These are phyloP conservation scores for Drosophila mayaguana DNA, from an alignment of 2,888 invertebrate genomes.

Conservation along the genomic window DNA sequence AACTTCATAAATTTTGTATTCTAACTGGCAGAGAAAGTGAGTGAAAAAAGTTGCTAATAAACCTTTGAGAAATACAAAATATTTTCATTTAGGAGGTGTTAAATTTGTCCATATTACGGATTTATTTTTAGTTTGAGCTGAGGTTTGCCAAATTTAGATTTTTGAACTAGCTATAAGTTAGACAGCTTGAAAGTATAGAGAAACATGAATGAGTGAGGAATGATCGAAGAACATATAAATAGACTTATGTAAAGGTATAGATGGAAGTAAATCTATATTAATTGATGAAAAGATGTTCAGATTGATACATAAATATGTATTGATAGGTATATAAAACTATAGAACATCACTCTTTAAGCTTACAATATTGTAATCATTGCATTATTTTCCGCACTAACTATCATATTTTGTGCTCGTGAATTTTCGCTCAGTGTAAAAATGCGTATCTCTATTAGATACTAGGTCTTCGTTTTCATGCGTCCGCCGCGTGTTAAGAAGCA, in stretches of 20 bases:
- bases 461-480: conserved; percentile 56
- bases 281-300: too few species aligned
- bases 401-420: background rate
- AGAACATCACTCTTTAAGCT: too few species aligned
- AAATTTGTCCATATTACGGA: background rate
- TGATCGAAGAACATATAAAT: background rate
- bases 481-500: conserved; percentile 52
- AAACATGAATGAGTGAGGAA: background rate
- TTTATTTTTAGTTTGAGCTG: background rate
- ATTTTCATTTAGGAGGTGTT: background rate
- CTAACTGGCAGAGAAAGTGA: too few species aligned
- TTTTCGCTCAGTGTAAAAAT: conserved; percentile 48
- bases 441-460: conserved; percentile 64
- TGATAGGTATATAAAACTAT: too few species aligned
- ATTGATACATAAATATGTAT: too few species aligned
- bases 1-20: background rate
- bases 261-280: too few species aligned
- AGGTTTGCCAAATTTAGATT: background rate
- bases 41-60: background rate
- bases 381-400: background rate
- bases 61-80: background rate
- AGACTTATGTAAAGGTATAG: too few species aligned
- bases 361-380: too few species aligned
- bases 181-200: background rate
- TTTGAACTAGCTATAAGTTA: background rate